Base-by-base conservation (phyloP, 2,888 invertebrate species). In the Aphrophora alni region DNA sequence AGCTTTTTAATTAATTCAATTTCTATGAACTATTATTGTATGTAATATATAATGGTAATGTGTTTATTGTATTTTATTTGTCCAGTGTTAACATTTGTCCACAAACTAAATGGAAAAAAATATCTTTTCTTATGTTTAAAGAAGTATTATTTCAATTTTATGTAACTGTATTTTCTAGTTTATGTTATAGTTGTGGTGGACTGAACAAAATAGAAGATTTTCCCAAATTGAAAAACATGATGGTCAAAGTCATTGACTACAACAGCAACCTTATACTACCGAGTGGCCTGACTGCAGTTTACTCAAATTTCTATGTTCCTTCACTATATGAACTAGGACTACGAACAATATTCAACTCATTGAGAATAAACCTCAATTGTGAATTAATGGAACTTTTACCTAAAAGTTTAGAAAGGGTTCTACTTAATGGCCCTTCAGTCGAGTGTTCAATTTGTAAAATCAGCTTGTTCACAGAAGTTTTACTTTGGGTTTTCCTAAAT, bases 321-420 rank as follows among this genome's bases (percentile, higher is more conserved):
- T 78, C 78, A 7, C 59, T 78, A 51, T 78, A 51, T n/a, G 78
- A 78, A 73, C 59, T 73, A 17, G 59, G 51, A n/a, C 27, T 78
- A 21, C 24, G 78, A 24, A 59, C 78, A 2, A 78, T 73, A 25
- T 73, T 73, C 27, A 59, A 59, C 1, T 59, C 10, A 21, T 21
- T 59, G 21, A n/a, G 21, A 14, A 2, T 21, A 5, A 1, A 59
- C 21, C 59, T 59, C 14, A 21, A 3, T 21, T 59, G 59, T 59
- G 59, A 59, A 21, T 59, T 21, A 59, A 59, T 59, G 21, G 59
- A 59, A 21, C 21, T 21, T 3, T 21, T 59, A 21, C 59, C 59
- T 7, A 21, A 59, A 1, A 21, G 59, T 59, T 21, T 59, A 4
- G 21, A 59, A 21, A n/a, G 21, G 21, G 5, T 59, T 59, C 59